Percentiles rank a stretch among this genome's conserved stretches.
phyloP scores from a whole-genome alignment of 92 coral and sea anemone species.

The Hydrozoanthus gracilis region DNA sequence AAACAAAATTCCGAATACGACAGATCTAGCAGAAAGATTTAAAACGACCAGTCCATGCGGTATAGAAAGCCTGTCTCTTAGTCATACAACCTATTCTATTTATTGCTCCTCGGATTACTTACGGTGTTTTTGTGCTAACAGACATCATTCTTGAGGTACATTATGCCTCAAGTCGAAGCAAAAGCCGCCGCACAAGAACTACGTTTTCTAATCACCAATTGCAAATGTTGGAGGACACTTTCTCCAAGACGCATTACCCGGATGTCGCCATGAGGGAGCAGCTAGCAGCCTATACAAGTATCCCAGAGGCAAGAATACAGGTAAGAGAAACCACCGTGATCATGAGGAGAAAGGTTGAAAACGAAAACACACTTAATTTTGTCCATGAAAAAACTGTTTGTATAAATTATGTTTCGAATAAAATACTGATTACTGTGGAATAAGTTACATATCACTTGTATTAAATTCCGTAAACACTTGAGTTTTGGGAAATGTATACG shows the following conservation, averaged over 20 bases:
- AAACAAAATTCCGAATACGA: no score
- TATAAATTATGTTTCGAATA: neutral
- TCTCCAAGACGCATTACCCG: constrained; percentile 97
- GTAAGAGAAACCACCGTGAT: constrained; percentile 42
- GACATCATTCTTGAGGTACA: constrained; percentile 97
- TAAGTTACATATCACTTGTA: no score
- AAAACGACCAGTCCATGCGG: no score
- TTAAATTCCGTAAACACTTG: no score
- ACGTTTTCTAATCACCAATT: constrained; percentile 96
- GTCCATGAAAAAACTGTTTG: neutral
- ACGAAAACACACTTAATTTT: neutral
- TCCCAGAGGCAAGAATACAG: constrained; percentile 97
- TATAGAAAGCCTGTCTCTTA: no score
- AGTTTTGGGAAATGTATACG: no score
- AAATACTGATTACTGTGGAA: neutral
- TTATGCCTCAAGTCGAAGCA: constrained; percentile 81
- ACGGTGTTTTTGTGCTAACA: neutral
- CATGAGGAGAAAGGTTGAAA: neutral
- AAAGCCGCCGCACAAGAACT: constrained; percentile 93
- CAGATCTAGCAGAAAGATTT: no score
- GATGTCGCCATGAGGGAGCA: constrained; percentile 99
- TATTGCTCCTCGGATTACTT: no score
- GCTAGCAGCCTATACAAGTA: constrained; percentile 87
- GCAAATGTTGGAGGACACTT: constrained; percentile 89
- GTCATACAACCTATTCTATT: no score